phyloP scores from a whole-genome alignment of 1,140 invertebrate genomes.

The Zaprionus ghesquierei region DNA sequence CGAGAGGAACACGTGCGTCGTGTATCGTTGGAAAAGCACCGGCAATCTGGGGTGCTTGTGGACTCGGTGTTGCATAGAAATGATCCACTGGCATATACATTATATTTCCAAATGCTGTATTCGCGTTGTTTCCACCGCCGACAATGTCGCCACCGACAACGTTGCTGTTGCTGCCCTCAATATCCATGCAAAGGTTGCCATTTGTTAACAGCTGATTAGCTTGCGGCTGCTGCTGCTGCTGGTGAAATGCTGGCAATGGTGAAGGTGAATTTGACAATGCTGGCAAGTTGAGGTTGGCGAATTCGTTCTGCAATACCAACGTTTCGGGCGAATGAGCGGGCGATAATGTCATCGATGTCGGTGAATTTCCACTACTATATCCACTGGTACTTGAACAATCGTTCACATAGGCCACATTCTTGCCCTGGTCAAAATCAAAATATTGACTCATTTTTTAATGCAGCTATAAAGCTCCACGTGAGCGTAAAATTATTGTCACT shows the following conservation, averaged over 20 bases:
- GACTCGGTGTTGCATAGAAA: constrained; percentile 30
- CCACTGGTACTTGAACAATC: constrained; percentile 75
- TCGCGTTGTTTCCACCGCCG: not conserved
- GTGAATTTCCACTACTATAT: constrained; percentile 67
- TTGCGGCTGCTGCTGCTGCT: constrained; percentile 3
- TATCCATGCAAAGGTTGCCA: constrained; percentile 39
- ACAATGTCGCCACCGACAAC: constrained; percentile 27
- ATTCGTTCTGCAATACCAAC: constrained; percentile 56
- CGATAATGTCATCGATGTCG: constrained; percentile 54
- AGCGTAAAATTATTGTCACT: not conserved
- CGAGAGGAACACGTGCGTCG: not conserved
- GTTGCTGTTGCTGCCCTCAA: constrained; percentile 45
- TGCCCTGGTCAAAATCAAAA: constrained; percentile 68
- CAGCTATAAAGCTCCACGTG: constrained; percentile 23
- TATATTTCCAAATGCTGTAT: constrained; percentile 50
- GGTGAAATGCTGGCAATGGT: constrained; percentile 22
- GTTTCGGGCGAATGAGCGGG: constrained; percentile 67
- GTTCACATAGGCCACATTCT: constrained; percentile 58
- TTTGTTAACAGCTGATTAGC: constrained; percentile 45
- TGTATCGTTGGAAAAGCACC: not conserved
- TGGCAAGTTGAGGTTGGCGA: constrained; percentile 69
- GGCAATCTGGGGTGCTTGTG: constrained; percentile 4
- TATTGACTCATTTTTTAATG: constrained; percentile 53
- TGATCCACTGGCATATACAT: constrained; percentile 62
- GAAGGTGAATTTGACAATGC: constrained; percentile 55